Evolutionary conservation across 1,140 invertebrate species (phyloP), one percentile per base, ranked within the genome.

Genomic region (Thaumetopoea pityocampa): DNA sequence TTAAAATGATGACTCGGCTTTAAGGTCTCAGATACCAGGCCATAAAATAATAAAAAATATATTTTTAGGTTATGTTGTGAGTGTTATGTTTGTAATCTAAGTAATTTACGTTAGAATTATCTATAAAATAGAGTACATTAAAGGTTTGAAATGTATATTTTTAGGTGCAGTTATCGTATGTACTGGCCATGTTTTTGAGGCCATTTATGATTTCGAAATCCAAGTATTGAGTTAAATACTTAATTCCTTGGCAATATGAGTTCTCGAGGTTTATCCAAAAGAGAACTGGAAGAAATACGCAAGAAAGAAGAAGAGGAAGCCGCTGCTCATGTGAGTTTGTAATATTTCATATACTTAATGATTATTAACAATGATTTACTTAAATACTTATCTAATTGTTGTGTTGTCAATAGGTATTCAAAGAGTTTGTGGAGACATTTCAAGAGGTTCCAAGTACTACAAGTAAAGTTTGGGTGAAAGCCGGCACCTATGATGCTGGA

Each of bases 381-480:
- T 5, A 10, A 4, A 26, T 26, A 26, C 9, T 11, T 26, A 15
- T 15, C n/a, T 1, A 9, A 4, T 23, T 15, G n/a, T n/a, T n/a
- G n/a, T 17, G 17, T 7, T 28, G 1, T 18, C 22, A 35, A 19
- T 47, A 96, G 90, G 96, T 94, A 3, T 98, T 97, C 85, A 93
- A 98, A 88, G 96, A 98, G 81, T 99, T 98, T 90, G 94, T 98
- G 10, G 96, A 96, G 40, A 97, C 96, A 6, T 99, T 99, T 87
- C 95, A 98, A 89, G 95, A 98, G 48, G 89, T 91, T 4, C 91
- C 93, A 1, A 84, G 87, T 14, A 91, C 88, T 20, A 93, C 93
- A 66, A 92, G 90, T 11, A 98, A 98, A 87, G 91, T 97, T 36
- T 99, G 97, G 96, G 94, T 99, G 0, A 98, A 98, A 82, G 97